These are phyloP conservation scores for Synergus japonicus DNA, from an alignment of 2,888 invertebrate genomes.

Conservation along the genomic window DNA sequence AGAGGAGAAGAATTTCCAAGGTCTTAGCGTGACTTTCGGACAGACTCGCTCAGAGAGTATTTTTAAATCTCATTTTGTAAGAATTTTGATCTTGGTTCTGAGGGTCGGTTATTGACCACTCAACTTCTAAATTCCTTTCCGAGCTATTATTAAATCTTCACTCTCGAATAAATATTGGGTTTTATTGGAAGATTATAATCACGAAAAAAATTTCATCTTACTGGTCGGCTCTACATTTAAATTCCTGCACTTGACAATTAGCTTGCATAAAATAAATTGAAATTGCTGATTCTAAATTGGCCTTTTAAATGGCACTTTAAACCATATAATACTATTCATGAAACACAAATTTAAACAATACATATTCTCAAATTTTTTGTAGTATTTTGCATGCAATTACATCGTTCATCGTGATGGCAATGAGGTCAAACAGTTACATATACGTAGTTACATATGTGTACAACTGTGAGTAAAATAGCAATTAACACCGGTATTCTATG, in stretches of 20 bases:
- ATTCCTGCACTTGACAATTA: background rate
- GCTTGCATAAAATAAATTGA: background rate
- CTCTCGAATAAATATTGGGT: background rate
- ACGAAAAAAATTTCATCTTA: too few relatives aligned
- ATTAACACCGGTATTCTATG: conserved; percentile 26
- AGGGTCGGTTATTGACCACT: conserved; percentile 36
- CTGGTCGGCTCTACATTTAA: too few relatives aligned
- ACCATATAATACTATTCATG: conserved; percentile 1
- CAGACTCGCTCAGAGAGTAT: background rate
- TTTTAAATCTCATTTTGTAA: background rate
- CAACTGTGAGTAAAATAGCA: conserved; percentile 19
- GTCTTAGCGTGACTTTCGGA: background rate
- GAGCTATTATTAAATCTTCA: conserved; percentile 19
- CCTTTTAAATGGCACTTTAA: background rate
- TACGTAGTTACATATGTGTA: background rate
- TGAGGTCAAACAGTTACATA: conserved; percentile 1
- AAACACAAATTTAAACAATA: conserved; percentile 1
- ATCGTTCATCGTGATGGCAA: conserved; percentile 1
- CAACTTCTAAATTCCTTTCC: conserved; percentile 17
- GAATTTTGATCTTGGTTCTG: conserved; percentile 2
- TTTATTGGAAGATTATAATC: background rate
- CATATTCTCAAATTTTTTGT: background rate
- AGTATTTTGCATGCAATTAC: conserved; percentile 15
- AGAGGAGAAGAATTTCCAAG: background rate
- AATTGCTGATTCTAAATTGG: background rate